phyloP scores from a whole-genome alignment of 1,140 invertebrate species.

The Zaprionus ghesquierei region DNA sequence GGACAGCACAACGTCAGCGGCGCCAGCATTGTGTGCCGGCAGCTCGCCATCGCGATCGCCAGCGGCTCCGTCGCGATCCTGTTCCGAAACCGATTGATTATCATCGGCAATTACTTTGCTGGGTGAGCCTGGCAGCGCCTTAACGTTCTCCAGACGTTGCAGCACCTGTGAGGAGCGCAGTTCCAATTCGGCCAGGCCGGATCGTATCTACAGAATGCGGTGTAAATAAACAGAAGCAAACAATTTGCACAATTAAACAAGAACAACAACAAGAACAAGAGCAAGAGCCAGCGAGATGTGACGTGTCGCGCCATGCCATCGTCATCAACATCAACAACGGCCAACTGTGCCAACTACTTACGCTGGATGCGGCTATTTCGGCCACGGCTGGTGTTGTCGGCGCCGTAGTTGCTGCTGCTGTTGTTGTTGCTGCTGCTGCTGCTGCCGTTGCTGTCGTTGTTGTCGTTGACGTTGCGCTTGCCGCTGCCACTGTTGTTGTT shows the following conservation, averaged over 20 bases:
- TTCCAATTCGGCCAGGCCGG: conserved; percentile 78
- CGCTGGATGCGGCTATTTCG: conserved; percentile 60
- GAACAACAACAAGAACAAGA: conserved; percentile 14
- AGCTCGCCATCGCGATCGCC: neutral
- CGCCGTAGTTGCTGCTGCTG: neutral
- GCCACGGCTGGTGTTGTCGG: conserved; percentile 21
- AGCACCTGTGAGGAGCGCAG: conserved; percentile 74
- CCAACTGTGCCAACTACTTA: conserved; percentile 52
- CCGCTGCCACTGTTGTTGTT: neutral
- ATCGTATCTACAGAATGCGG: conserved; percentile 65
- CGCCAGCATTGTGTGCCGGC: neutral
- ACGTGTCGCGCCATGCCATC: conserved; percentile 29
- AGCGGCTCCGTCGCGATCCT: neutral
- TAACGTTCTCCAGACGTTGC: conserved; percentile 78
- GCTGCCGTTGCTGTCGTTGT: neutral
- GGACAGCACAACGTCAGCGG: conserved; percentile 17
- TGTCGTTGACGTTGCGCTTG: neutral
- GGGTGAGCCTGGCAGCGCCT: conserved; percentile 47
- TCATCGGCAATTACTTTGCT: conserved; percentile 11
- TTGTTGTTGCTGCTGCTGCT: neutral
- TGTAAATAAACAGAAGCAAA: conserved; percentile 16
- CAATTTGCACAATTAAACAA: neutral
- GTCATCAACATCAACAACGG: conserved; percentile 64
- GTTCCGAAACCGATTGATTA: conserved; percentile 8
- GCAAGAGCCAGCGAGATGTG: conserved; percentile 51